Percentiles rank a stretch among this genome's conserved stretches.
Conservation (phyloP, 2,888 invertebrate genomes). For the Philereme vetulata region DNA sequence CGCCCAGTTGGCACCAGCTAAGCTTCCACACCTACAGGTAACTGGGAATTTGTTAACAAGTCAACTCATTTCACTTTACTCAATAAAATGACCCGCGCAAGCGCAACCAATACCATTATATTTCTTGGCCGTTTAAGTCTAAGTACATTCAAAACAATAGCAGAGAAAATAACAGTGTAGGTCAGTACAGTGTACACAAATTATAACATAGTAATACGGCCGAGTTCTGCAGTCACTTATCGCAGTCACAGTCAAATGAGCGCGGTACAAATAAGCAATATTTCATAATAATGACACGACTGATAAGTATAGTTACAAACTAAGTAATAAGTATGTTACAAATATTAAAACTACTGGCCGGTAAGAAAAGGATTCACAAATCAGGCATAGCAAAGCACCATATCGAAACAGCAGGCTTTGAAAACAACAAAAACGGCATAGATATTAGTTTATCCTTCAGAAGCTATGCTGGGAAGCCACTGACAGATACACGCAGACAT, state of each 20-base stretch:
- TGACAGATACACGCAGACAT: too few relatives aligned
- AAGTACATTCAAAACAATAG: conserved; percentile 12
- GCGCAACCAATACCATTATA: neutral
- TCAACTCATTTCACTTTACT: neutral
- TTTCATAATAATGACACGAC: conserved; percentile 14
- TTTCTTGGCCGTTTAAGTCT: neutral
- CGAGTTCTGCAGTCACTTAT: conserved; percentile 31
- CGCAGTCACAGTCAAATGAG: conserved; percentile 43
- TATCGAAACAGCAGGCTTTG: too few relatives aligned
- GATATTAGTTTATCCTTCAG: too few relatives aligned
- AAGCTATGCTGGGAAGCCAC: too few relatives aligned
- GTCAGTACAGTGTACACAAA: conserved; percentile 18
- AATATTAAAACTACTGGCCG: too few relatives aligned
- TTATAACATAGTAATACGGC: conserved; percentile 29
- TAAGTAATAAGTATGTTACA: too few relatives aligned
- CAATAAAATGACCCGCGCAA: neutral
- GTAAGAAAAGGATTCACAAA: too few relatives aligned
- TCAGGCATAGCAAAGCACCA: too few relatives aligned
- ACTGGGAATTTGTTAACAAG: too few relatives aligned
- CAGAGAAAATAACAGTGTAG: conserved; percentile 11
- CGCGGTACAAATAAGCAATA: conserved; percentile 39
- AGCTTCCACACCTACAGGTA: too few relatives aligned
- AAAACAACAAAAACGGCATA: too few relatives aligned
- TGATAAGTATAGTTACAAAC: neutral
- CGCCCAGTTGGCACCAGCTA: too few relatives aligned